These are phyloP conservation scores for Chitala chitala DNA, from an alignment of 2,113 vertebrate species.

Conservation along the genomic window DNA sequence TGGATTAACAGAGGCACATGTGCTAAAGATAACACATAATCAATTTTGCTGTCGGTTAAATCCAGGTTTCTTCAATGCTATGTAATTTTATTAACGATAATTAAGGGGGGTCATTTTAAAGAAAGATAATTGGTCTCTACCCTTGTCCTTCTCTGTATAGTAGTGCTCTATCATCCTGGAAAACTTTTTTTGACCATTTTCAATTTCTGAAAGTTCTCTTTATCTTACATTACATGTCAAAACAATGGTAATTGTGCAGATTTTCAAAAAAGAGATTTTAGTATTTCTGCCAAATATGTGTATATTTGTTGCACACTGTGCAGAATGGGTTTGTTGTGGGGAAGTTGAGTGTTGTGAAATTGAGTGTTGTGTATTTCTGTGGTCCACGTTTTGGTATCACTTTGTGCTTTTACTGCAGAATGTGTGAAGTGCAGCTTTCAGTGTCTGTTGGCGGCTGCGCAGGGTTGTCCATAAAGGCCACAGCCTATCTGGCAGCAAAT, in stretches of 20 bases:
- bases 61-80: not conserved
- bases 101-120: not conserved
- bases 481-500: not conserved
- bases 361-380: too few species aligned
- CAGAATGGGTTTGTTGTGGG: not conserved
- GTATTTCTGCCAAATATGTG: too few species aligned
- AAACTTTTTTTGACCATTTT: not conserved
- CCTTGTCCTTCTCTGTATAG: too few species aligned
- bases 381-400: too few species aligned
- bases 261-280: not conserved
- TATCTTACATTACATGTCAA: not conserved
- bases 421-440: not conserved
- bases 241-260: not conserved
- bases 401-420: not conserved
- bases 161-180: not conserved
- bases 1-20: constrained; percentile 4
- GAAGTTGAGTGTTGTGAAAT: too few species aligned
- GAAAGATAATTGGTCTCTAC: not conserved
- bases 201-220: too few species aligned
- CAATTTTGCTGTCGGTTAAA: not conserved
- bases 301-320: not conserved
- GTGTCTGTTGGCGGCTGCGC: not conserved
- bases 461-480: not conserved
- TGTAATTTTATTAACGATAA: not conserved
- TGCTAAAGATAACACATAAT: not conserved